Evolutionary conservation across 2,113 vertebrate genomes (phyloP), one percentile per base, ranked within the genome.

Genomic region (Tupaia tana): DNA sequence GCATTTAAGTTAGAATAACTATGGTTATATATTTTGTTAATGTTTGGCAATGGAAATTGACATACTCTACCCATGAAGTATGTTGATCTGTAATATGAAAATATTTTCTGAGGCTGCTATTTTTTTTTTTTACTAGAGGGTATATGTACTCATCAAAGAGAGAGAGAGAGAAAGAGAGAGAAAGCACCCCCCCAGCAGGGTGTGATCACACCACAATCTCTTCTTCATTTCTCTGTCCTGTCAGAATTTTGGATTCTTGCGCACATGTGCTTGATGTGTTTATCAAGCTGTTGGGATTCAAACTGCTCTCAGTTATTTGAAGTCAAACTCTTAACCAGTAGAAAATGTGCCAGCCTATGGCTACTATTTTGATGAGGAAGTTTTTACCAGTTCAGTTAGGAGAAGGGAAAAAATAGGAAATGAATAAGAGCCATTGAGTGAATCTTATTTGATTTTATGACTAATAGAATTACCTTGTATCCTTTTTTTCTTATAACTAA

Each of bases 31-130:
- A 8, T 27, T 71, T 91, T 89, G 31, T 75, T 86, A 67, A 66
- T 83, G n/a, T 79, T 56, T 94, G 87, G 63, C 75, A 89, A 12
- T 31, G 79, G 66, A 77, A 77, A 6, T 67, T 14, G 34, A 29
- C 20, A 75, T 91, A 34, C 6, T 12, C 2, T 69, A 4, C 1
- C 54, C 27, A 1, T 64, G 8, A 16, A 31, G 74, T 89, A 82
- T 81, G 73, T 12, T 83, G 59, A 77, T 83, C 93, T 94, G 77
- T 78, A 88, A 64, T 69, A 86, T 93, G 66, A 93, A 93, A 82
- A 69, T 87, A 25, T 90, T 27, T 14, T 34, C 84, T 31, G 75
- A 86, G 69, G 29, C 82, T 85, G 9, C 34, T 95, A 1, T 43
- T 43, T 43, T 43, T 43, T 43, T 43, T 43, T 43, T 43, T 43